phyloP scores from a whole-genome alignment of 2,797 vertebrate species.

The Enteromius radiatus region DNA sequence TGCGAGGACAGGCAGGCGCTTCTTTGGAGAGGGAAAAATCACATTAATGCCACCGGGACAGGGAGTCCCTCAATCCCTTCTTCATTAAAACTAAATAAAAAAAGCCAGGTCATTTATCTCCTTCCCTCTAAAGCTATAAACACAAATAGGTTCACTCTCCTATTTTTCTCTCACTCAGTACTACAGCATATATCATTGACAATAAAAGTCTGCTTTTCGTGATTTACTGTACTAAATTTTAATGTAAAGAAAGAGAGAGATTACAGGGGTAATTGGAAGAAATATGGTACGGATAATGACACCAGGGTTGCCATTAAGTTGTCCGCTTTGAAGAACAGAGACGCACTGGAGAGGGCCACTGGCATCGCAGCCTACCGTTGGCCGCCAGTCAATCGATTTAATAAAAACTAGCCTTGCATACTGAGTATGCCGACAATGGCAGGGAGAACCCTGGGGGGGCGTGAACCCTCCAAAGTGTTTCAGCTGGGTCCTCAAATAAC shows the following conservation, averaged over 20 bases:
- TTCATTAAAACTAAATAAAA: conserved; percentile 87
- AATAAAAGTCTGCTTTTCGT: conserved; percentile 72
- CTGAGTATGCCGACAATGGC: conserved; percentile 22
- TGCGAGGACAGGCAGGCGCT: conserved; percentile 60
- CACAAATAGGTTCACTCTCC: conserved; percentile 76
- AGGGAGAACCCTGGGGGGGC: not conserved
- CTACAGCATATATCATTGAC: conserved; percentile 73
- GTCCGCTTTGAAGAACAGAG: conserved; percentile 7
- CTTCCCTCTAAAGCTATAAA: conserved; percentile 79
- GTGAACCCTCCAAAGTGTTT: conserved; percentile 36
- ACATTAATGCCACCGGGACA: conserved; percentile 68
- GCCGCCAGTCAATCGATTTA: conserved; percentile 21
- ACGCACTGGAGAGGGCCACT: conserved; percentile 11
- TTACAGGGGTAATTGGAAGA: conserved; percentile 72
- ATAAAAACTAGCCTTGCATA: conserved; percentile 45
- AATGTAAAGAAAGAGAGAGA: conserved; percentile 76
- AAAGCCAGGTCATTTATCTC: conserved; percentile 82
- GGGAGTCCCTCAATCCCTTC: conserved; percentile 79
- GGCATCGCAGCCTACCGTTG: conserved; percentile 7
- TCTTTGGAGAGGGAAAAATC: conserved; percentile 65
- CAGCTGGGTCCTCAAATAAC: conserved; percentile 58
- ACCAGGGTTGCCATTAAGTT: conserved; percentile 42
- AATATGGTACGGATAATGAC: conserved; percentile 59
- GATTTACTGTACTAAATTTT: conserved; percentile 75
- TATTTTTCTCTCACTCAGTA: conserved; percentile 63